Conservation (phyloP, 37 sponge, comb jelly and placozoan species). For the Beroe ovata region DNA sequence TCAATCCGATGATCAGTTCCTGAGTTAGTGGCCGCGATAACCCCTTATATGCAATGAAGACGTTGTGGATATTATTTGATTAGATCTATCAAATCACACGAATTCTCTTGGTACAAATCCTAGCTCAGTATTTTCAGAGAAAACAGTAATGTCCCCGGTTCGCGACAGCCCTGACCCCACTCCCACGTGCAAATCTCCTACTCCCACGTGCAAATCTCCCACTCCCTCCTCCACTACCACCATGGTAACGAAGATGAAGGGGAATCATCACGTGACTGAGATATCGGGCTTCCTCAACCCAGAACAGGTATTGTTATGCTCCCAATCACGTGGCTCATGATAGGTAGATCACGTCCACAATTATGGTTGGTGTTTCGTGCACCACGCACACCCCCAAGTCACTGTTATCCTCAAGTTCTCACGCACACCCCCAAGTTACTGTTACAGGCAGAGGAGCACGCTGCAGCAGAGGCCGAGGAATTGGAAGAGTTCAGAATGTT, state of each 20-base stretch:
- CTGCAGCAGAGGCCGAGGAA: conserved; percentile 44
- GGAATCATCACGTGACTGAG: background rate
- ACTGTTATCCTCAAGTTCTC: no score
- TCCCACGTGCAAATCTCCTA: no score
- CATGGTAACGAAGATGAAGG: background rate
- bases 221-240: background rate
- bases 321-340: no score
- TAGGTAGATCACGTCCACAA: no score
- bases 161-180: background rate
- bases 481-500: conserved; percentile 63
- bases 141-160: conserved; percentile 23
- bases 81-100: no score
- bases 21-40: no score
- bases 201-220: background rate
- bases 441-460: background rate
- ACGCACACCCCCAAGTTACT: background rate
- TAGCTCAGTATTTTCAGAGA: conserved; percentile 11
- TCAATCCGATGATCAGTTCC: no score
- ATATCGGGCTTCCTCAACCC: conserved; percentile 27
- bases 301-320: background rate
- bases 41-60: no score
- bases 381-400: background rate
- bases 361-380: no score
- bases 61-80: no score
- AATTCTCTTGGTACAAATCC: no score